These are phyloP conservation scores for Liposcelis brunnea DNA, from an alignment of 2,888 invertebrate species.

Conservation along the genomic window DNA sequence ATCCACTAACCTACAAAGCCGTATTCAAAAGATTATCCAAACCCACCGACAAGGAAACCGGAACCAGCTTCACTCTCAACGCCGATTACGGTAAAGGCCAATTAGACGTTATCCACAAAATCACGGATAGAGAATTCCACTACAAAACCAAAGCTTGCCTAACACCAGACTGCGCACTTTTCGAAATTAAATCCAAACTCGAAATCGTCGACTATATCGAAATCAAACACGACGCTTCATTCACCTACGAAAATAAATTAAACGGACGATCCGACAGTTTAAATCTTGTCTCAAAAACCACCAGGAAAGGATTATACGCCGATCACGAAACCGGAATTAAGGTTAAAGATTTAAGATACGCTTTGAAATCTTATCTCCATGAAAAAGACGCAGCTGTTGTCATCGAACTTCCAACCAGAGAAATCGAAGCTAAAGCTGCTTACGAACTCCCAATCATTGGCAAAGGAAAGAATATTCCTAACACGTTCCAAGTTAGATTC, in stretches of 20 bases:
- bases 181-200: neutral
- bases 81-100: slow-evolving; percentile 46
- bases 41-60: slow-evolving; percentile 47
- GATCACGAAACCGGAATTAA: too few relatives aligned
- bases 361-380: too few relatives aligned
- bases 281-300: too few relatives aligned
- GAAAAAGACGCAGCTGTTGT: slow-evolving; percentile 28
- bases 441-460: slow-evolving; percentile 27
- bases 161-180: neutral
- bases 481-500: slow-evolving; percentile 39
- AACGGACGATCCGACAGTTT: too few relatives aligned
- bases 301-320: too few relatives aligned
- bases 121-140: slow-evolving; percentile 55
- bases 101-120: slow-evolving; percentile 48
- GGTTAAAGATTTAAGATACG: too few relatives aligned
- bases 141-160: slow-evolving; percentile 14
- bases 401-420: slow-evolving; percentile 48
- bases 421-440: slow-evolving; percentile 41
- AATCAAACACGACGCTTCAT: too few relatives aligned
- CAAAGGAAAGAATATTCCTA: slow-evolving; percentile 7
- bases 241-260: too few relatives aligned
- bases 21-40: slow-evolving; percentile 38
- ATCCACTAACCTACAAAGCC: slow-evolving; percentile 56
- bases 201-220: too few relatives aligned
- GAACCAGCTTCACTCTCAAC: slow-evolving; percentile 32